Evolutionary conservation across 2,888 invertebrate species (phyloP).

Genomic region (Hemistola chrysoprasaria): DNA sequence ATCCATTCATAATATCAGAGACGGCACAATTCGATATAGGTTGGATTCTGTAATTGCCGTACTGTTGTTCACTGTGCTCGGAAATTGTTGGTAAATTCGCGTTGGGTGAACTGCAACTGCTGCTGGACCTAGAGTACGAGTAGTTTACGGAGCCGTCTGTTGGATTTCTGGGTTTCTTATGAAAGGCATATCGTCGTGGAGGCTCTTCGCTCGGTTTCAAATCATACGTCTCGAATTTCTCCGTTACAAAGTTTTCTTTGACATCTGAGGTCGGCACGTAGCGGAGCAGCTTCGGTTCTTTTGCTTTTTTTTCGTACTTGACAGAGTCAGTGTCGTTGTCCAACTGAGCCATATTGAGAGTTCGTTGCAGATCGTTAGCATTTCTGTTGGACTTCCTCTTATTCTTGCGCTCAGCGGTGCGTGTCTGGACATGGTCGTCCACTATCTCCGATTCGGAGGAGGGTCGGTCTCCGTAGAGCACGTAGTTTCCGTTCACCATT

Average conservation of each 20-base stretch:
- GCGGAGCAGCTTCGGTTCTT: slow-evolving; percentile 66
- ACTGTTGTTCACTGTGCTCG: slow-evolving; percentile 68
- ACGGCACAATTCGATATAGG: slow-evolving; percentile 41
- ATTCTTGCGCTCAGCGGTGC: slow-evolving; percentile 59
- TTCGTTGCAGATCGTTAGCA: slow-evolving; percentile 62
- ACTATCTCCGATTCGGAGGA: slow-evolving; percentile 70
- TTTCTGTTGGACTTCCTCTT: slow-evolving; percentile 60
- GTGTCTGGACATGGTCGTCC: slow-evolving; percentile 66
- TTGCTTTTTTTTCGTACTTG: slow-evolving; percentile 70
- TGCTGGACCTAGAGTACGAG: slow-evolving; percentile 70
- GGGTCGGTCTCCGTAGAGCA: slow-evolving; percentile 69
- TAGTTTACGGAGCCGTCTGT: slow-evolving; percentile 71
- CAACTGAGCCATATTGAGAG: slow-evolving; percentile 59
- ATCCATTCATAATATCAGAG: slow-evolving; percentile 48
- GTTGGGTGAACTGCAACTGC: slow-evolving; percentile 71
- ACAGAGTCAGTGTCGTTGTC: slow-evolving; percentile 75
- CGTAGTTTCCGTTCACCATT: slow-evolving; percentile 79
- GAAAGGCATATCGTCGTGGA: slow-evolving; percentile 62
- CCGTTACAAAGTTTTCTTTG: slow-evolving; percentile 64
- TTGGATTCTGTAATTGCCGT: slow-evolving; percentile 61
- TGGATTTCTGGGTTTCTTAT: slow-evolving; percentile 70
- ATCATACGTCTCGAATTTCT: slow-evolving; percentile 72
- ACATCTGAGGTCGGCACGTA: slow-evolving; percentile 71
- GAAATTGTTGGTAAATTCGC: slow-evolving; percentile 72
- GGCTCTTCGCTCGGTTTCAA: slow-evolving; percentile 61